Conservation (phyloP, 2,113 vertebrate genomes). For the Neogale vison region DNA sequence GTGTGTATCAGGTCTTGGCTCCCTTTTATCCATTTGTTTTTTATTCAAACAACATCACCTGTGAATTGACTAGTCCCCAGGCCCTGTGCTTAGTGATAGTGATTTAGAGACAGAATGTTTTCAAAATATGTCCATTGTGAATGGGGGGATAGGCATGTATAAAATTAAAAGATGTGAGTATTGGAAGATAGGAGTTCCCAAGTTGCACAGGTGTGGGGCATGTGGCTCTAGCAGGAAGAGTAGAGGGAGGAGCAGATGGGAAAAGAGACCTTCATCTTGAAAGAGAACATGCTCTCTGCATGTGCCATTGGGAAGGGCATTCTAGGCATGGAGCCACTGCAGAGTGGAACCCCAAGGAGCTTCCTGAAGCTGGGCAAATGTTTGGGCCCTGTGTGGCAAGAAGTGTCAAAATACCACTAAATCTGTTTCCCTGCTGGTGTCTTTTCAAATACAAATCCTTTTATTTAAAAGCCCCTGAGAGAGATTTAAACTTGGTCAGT, state of each 20-base stretch:
- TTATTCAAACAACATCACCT: not conserved
- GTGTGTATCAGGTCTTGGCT: not conserved
- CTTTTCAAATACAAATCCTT: constrained; percentile 11
- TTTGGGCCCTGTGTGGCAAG: not conserved
- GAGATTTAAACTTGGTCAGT: not conserved
- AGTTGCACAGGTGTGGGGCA: accelerated
- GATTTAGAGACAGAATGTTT: not conserved
- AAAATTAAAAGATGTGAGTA: not conserved
- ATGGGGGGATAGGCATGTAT: not conserved
- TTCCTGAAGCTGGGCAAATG: not conserved
- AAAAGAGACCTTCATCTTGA: not conserved
- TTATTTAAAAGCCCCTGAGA: not conserved
- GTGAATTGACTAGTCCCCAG: not conserved
- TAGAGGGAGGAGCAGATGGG: not conserved
- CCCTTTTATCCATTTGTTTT: not conserved
- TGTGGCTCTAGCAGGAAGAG: not conserved
- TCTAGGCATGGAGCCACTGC: not conserved
- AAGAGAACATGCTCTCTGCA: not conserved
- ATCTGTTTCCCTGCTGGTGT: not conserved
- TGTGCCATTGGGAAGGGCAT: not conserved
- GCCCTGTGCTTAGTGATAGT: not conserved
- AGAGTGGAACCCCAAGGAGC: not conserved
- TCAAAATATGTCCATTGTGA: not conserved
- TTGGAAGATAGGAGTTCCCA: not conserved
- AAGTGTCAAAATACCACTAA: not conserved